A percentile compares a stretch with the other conserved stretches of the same genome.
phyloP scores from a whole-genome alignment of 2,797 vertebrate species.

The Anguilla megastoma region DNA sequence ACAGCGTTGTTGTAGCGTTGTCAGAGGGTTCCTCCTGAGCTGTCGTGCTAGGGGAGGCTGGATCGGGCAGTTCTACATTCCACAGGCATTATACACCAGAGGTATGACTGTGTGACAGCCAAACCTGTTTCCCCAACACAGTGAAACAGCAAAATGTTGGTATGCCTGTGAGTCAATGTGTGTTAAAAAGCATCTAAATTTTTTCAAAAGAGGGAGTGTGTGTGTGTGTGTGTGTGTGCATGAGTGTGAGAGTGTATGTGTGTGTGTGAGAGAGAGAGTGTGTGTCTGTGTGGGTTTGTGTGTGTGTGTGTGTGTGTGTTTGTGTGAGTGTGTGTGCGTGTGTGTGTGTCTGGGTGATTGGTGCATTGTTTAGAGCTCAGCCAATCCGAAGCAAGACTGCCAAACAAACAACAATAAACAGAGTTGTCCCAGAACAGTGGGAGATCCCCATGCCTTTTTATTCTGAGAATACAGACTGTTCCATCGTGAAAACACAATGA shows the following conservation, averaged over 20 bases:
- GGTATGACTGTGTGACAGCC: not conserved
- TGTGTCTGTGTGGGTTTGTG: not conserved
- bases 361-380: too few relatives aligned
- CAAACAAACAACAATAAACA: too few relatives aligned
- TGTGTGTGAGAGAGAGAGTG: not conserved
- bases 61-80: not conserved
- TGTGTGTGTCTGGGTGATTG: not conserved
- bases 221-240: not conserved
- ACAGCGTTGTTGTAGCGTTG: not conserved
- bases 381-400: too few relatives aligned
- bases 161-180: not conserved
- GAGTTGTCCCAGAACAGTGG: too few relatives aligned
- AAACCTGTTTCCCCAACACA: not conserved
- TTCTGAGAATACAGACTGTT: too few relatives aligned
- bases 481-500: too few relatives aligned
- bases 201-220: not conserved
- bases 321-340: not conserved
- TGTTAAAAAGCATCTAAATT: not conserved
- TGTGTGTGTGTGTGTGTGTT: constrained; percentile 14
- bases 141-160: not conserved
- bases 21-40: not conserved
- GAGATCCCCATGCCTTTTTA: too few relatives aligned
- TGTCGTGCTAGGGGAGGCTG: not conserved
- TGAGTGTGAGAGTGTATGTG: not conserved
- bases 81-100: not conserved